These are phyloP conservation scores for Notolabrus celidotus DNA, from an alignment of 2,797 vertebrate genomes.

Conservation along the genomic window DNA sequence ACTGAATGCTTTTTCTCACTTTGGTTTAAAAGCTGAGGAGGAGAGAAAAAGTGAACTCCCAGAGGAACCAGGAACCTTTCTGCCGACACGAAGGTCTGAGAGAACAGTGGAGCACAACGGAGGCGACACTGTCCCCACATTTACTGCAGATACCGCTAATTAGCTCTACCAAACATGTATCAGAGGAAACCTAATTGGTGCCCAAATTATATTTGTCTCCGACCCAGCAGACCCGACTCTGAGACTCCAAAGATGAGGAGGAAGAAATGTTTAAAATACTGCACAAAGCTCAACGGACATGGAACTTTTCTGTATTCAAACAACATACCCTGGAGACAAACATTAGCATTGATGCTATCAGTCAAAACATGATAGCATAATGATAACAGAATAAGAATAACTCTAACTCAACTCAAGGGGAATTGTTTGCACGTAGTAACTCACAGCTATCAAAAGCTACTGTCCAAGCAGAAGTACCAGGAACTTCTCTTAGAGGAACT, in stretches of 20 bases:
- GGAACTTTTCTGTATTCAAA: not conserved
- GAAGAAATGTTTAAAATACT: not conserved
- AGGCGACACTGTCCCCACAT: not conserved
- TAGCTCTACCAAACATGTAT: not conserved
- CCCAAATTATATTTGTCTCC: not conserved
- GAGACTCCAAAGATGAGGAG: not conserved
- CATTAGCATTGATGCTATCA: no score
- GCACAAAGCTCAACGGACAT: no score
- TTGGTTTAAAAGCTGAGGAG: not conserved
- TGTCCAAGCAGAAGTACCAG: no score
- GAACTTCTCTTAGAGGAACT: no score
- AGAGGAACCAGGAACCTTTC: not conserved
- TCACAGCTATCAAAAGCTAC: no score
- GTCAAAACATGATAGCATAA: no score
- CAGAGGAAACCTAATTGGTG: not conserved
- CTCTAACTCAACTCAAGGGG: no score
- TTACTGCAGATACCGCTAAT: not conserved
- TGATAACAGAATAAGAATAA: no score
- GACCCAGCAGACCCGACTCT: not conserved
- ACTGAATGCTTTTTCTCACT: conserved; percentile 2
- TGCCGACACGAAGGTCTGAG: no score
- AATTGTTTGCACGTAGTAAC: no score
- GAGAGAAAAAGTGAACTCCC: not conserved
- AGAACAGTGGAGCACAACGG: no score
- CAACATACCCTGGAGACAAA: no score